A percentile compares a stretch with the other conserved stretches of the same genome.
Evolutionary conservation across 2,888 invertebrate genomes (phyloP).

Genomic region (Pammene fasciana): DNA sequence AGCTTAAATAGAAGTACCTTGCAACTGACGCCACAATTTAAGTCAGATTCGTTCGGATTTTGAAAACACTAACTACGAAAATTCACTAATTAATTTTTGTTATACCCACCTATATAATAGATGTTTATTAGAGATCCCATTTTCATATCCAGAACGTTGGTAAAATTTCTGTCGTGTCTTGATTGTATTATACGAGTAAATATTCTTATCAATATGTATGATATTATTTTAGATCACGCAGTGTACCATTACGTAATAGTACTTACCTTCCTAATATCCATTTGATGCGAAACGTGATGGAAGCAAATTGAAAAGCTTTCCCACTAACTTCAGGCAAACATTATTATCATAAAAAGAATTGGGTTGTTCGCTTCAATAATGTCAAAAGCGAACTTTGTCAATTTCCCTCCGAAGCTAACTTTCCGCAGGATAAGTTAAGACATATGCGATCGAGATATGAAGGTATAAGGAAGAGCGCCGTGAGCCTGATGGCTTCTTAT

Average conservation of each 20-base stretch:
- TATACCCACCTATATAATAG: too few species aligned
- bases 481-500: slow-evolving; percentile 27
- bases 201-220: too few species aligned
- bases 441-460: slow-evolving; percentile 49
- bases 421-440: slow-evolving; percentile 53
- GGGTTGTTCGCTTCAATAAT: slow-evolving; percentile 53
- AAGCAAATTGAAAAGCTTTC: slow-evolving; percentile 44
- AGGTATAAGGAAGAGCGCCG: slow-evolving; percentile 40
- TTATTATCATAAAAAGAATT: slow-evolving; percentile 49
- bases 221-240: background rate
- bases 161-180: too few species aligned
- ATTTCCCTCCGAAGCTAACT: slow-evolving; percentile 59
- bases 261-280: slow-evolving; percentile 10
- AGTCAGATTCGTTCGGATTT: background rate
- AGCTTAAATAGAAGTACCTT: background rate
- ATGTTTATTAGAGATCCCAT: too few species aligned
- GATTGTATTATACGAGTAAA: too few species aligned
- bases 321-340: slow-evolving; percentile 43
- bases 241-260: background rate
- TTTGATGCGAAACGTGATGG: slow-evolving; percentile 33
- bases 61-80: background rate
- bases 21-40: background rate
- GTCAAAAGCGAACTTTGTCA: slow-evolving; percentile 56
- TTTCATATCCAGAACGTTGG: too few species aligned
- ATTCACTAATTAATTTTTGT: too few species aligned